Base-by-base conservation (phyloP, 1,140 invertebrate species). In the Drosophila kepulauana region DNA sequence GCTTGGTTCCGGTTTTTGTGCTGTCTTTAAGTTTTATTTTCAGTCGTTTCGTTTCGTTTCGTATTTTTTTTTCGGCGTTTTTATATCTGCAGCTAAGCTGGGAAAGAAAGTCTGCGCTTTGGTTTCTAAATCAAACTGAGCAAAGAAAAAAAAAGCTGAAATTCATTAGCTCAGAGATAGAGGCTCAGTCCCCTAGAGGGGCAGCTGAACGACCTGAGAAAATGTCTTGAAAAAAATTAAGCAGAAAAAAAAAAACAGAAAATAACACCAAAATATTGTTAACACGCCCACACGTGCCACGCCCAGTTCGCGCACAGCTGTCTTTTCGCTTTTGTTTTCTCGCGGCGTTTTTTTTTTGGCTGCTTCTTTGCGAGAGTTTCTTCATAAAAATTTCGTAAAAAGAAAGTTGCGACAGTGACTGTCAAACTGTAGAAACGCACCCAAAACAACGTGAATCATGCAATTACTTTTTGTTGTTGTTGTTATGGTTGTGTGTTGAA, bases 321-420 rank as follows among this genome's bases (percentile, higher is more conserved):
- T 52, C 30, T 68, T 63, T 49, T 68, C 48, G 41, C 57, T 48
- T 70, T 45, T 66, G 46, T 59, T 51, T 10, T 13, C 13, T 28
- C 45, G 54, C 46, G n/a, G 43, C 54, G 11, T 49, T 64, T 2
- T 52, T 41, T 66, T 38, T 52, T 64, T 58, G 33, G 30, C 51
- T 70, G 52, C 33, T 58, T 62, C 62, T 75, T 38, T 52, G 65
- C 51, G 52, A 88, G 52, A 88, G 79, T 87, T 87, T 87, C 84
- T 86, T 77, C 65, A 86, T 82, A 87, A 86, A 82, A 76, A 87
- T 87, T 87, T 86, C 33, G 79, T 87, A 78, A 87, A 87, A 87
- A 87, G 82, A 87, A 87, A 87, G 84, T 87, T 88, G 79, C 63
- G 45, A 52, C 85, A 87, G 77, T 88, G 66, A 56, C 84, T 87